phyloP scores from a whole-genome alignment of 2,797 vertebrate species.

The Anomalospiza imberbis region DNA sequence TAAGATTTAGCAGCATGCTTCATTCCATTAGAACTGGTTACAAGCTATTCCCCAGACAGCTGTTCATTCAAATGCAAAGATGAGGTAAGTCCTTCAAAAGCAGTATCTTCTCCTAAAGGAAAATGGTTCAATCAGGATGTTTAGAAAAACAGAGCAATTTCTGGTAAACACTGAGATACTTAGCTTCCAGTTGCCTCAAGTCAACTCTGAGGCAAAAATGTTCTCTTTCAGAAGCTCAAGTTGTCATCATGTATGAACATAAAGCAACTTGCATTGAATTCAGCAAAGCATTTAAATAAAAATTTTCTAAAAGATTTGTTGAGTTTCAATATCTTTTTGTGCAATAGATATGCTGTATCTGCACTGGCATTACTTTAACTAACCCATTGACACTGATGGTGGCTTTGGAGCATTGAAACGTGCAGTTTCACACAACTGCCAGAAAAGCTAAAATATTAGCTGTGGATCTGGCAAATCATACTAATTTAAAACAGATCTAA shows the following conservation, averaged over 20 bases:
- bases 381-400: background rate
- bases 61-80: background rate
- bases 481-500: background rate
- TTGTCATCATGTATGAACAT: background rate
- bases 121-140: background rate
- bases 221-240: background rate
- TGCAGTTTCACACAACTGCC: background rate
- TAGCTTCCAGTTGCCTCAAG: background rate
- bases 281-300: background rate
- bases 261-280: background rate
- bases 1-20: background rate
- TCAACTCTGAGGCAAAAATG: background rate
- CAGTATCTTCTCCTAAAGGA: background rate
- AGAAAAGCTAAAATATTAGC: background rate
- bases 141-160: background rate
- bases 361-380: background rate
- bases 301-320: background rate
- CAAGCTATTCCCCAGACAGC: background rate
- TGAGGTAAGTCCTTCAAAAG: background rate
- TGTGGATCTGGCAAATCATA: background rate
- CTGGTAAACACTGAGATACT: background rate
- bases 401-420: background rate
- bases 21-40: background rate
- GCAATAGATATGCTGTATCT: background rate
- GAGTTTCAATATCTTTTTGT: background rate